Conservation (phyloP, 1,140 invertebrate genomes). For the Heliconius melpomene region DNA sequence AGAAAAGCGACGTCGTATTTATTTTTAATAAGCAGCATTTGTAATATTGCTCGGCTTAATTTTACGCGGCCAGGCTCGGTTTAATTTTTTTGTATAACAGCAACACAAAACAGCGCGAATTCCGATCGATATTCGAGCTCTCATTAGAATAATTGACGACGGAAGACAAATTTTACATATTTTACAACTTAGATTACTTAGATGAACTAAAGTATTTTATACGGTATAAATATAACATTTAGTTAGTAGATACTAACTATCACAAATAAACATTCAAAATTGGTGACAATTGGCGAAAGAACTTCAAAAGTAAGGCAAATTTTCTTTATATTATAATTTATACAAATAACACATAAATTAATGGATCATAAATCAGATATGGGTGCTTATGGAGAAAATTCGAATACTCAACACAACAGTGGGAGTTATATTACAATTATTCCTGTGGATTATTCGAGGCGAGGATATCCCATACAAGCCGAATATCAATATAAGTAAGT, state of each 20-base stretch:
- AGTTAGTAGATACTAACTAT: not conserved
- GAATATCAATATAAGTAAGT: conserved; percentile 80
- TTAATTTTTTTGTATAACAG: not conserved
- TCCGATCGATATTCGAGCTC: conserved; percentile 60
- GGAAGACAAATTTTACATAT: not conserved
- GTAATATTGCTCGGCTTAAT: too few relatives aligned
- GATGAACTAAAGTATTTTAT: not conserved
- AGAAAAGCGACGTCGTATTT: too few relatives aligned
- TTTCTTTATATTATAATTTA: not conserved
- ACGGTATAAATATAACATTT: not conserved
- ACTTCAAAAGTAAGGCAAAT: not conserved
- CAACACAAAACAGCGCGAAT: conserved; percentile 50
- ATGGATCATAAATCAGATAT: conserved; percentile 76
- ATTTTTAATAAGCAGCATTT: too few relatives aligned
- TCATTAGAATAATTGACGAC: not conserved
- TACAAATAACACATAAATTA: conserved; percentile 35
- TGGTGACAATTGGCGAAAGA: not conserved
- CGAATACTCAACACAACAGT: conserved; percentile 72
- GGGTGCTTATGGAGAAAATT: conserved; percentile 73
- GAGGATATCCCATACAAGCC: conserved; percentile 76
- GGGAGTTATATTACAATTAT: conserved; percentile 80
- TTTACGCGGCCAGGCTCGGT: too few relatives aligned
- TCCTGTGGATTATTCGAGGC: conserved; percentile 77
- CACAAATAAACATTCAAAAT: not conserved
- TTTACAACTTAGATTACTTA: too few relatives aligned